phyloP scores from a whole-genome alignment of 2,797 vertebrate genomes.

The Gypaetus barbatus region DNA sequence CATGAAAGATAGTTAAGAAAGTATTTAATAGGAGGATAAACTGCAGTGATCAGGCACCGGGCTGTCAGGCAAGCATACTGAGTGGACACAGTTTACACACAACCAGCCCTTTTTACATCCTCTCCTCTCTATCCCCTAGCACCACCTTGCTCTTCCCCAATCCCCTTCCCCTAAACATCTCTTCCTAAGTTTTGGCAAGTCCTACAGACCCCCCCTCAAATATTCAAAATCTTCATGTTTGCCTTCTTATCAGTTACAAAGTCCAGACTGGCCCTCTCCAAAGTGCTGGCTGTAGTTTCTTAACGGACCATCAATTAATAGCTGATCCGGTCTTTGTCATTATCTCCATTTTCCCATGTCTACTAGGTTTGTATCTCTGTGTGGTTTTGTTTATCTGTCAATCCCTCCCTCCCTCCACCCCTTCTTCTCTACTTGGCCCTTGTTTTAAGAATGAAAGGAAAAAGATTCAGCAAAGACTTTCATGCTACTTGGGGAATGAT shows the following conservation, averaged over 20 bases:
- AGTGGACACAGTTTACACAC: background rate
- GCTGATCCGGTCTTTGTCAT: background rate
- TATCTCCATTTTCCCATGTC: background rate
- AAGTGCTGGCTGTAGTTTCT: background rate
- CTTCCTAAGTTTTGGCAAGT: background rate
- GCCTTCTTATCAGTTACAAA: background rate
- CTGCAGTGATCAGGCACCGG: background rate
- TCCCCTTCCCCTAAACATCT: background rate
- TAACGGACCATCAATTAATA: background rate
- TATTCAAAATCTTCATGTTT: background rate
- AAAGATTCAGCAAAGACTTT: background rate
- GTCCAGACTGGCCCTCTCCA: background rate
- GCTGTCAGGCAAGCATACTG: background rate
- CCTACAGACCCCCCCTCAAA: background rate
- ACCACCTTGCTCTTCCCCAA: background rate
- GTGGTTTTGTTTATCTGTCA: background rate
- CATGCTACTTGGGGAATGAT: background rate
- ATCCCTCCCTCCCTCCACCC: accelerated
- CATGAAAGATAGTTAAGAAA: background rate
- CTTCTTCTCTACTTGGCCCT: background rate
- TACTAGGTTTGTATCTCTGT: background rate
- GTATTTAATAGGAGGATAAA: background rate
- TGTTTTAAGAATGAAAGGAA: background rate
- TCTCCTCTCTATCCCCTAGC: background rate
- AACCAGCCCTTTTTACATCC: background rate